Conservation (phyloP, 2,888 invertebrate species). For the Pseudoips prasinana region DNA sequence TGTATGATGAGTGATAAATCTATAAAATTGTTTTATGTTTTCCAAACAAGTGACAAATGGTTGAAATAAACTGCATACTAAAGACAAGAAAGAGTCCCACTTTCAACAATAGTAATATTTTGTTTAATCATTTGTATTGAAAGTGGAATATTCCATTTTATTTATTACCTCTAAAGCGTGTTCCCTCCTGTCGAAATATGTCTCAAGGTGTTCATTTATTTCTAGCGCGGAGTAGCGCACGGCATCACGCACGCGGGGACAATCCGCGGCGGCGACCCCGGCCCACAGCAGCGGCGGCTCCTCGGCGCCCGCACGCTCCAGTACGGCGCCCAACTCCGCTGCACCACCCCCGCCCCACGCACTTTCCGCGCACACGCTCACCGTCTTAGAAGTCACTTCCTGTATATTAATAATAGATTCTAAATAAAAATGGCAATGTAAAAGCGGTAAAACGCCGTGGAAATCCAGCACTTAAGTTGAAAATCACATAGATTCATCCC, state of each 20-base stretch:
- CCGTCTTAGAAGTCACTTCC: slow-evolving; percentile 91
- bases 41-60: no score
- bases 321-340: slow-evolving; percentile 71
- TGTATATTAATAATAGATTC: slow-evolving; percentile 51
- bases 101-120: no score
- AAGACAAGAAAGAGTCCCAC: no score
- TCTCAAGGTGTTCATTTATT: slow-evolving; percentile 97
- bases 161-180: slow-evolving; percentile 92
- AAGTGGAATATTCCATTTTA: no score
- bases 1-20: no score
- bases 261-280: slow-evolving; percentile 86
- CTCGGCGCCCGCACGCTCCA: slow-evolving; percentile 83
- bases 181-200: slow-evolving; percentile 95
- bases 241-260: slow-evolving; percentile 88
- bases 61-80: no score
- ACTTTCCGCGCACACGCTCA: slow-evolving; percentile 59
- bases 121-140: no score
- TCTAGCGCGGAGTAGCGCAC: slow-evolving; percentile 94
- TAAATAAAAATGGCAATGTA: no score
- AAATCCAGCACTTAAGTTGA: no score
- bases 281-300: slow-evolving; percentile 96
- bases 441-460: no score
- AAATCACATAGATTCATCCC: no score
- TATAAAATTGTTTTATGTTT: no score
- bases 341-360: slow-evolving; percentile 53